These are phyloP conservation scores for Spermophilus dauricus DNA, from an alignment of 2,113 vertebrate species.

Conservation along the genomic window DNA sequence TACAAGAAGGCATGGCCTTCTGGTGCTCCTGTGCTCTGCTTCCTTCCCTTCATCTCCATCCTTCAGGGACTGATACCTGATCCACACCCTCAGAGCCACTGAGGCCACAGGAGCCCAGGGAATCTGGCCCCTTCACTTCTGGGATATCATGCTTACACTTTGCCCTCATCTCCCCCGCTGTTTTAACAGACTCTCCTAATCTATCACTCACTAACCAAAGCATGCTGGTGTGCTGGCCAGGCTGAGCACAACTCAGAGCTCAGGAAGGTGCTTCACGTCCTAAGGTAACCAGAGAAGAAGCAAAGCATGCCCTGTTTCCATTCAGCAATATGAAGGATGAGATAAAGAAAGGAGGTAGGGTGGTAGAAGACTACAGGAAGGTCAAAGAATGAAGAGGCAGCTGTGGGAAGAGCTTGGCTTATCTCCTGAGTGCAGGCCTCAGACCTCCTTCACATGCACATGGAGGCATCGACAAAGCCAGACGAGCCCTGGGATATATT, in stretches of 20 bases:
- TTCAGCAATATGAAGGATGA: not conserved
- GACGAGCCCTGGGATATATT: not conserved
- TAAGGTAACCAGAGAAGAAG: not conserved
- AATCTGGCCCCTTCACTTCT: not conserved
- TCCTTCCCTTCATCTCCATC: too few relatives aligned
- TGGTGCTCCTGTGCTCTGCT: not conserved
- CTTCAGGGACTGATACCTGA: not conserved
- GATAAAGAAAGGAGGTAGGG: not conserved
- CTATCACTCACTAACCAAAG: not conserved
- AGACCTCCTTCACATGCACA: not conserved
- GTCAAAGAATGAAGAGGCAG: not conserved
- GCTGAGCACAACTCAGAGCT: not conserved
- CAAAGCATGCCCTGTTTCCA: not conserved
- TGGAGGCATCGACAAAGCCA: not conserved
- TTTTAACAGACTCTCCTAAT: not conserved
- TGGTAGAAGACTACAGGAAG: not conserved
- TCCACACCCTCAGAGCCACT: accelerated
- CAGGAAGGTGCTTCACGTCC: not conserved
- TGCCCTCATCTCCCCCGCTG: not conserved
- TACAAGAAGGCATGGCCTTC: too few relatives aligned
- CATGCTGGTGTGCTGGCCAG: too few relatives aligned
- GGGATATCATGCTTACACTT: not conserved
- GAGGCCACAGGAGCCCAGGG: too few relatives aligned
- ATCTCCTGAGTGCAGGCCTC: accelerated
- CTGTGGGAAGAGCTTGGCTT: not conserved